Conservation (phyloP, 2,797 vertebrate species). For the Neopelma chrysocephalum region DNA sequence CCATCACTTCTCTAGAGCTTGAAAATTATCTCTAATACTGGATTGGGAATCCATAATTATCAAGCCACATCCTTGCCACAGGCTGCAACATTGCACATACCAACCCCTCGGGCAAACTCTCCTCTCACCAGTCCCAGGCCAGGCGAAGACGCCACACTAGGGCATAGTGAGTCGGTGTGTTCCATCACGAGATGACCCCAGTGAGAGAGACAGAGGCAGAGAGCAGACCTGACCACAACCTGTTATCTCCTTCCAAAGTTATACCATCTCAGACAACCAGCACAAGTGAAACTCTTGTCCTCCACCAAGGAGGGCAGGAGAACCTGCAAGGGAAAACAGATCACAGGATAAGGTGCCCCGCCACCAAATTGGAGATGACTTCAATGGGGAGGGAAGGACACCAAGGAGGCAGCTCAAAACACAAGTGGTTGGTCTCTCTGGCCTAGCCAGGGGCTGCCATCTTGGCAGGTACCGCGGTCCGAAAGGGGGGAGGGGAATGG, state of each 20-base stretch:
- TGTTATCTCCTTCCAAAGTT: not conserved
- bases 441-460: not conserved
- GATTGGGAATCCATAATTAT: not conserved
- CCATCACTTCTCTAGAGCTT: not conserved
- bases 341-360: not conserved
- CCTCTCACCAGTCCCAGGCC: not conserved
- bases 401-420: not conserved
- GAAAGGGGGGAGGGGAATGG: no score
- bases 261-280: not conserved
- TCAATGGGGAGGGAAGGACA: not conserved
- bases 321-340: not conserved
- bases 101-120: not conserved
- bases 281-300: not conserved
- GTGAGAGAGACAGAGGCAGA: fast-evolving
- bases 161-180: fast-evolving
- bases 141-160: fast-evolving
- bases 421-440: fast-evolving
- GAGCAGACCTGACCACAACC: not conserved
- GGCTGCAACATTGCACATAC: not conserved
- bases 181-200: fast-evolving
- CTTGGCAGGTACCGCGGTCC: no score
- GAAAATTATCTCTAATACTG: not conserved
- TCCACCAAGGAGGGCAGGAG: not conserved
- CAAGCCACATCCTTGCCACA: not conserved
- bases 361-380: not conserved